A percentile compares a stretch with the other conserved stretches of the same genome.
Conservation (phyloP, 1,140 invertebrate species). For the Bacillus rossius region DNA sequence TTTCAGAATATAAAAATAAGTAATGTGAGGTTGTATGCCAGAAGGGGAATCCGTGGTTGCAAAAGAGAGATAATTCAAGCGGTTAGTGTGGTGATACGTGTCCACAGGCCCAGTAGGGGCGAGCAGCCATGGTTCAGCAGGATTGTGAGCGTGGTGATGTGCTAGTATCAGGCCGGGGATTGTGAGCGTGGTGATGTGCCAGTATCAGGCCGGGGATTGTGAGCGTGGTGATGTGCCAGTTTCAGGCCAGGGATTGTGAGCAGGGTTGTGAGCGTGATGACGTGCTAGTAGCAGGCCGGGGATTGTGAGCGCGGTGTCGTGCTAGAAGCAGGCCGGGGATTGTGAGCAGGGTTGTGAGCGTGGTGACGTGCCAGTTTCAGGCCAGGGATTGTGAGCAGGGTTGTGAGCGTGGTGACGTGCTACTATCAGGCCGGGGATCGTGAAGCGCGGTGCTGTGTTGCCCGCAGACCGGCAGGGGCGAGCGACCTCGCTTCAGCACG, state of each 20-base stretch:
- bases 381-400: too few relatives aligned
- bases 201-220: constrained; percentile 69
- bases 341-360: too few relatives aligned
- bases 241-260: constrained; percentile 27
- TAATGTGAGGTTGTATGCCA: too few relatives aligned
- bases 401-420: too few relatives aligned
- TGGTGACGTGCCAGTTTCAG: too few relatives aligned
- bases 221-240: constrained; percentile 76
- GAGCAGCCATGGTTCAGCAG: constrained; percentile 74
- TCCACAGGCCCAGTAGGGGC: constrained; percentile 19
- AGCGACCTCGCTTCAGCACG: constrained; percentile 77
- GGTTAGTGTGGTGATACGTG: too few relatives aligned
- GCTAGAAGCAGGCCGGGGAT: too few relatives aligned
- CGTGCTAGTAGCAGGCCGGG: constrained; percentile 67
- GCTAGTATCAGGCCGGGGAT: constrained; percentile 62
- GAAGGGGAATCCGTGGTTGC: too few relatives aligned
- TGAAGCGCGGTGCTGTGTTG: background rate
- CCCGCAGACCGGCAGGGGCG: constrained; percentile 25
- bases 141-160: constrained; percentile 69
- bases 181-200: constrained; percentile 79
- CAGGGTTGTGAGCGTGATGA: constrained; percentile 46
- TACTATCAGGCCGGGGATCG: too few relatives aligned
- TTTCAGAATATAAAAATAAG: too few relatives aligned
- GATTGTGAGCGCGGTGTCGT: too few relatives aligned
- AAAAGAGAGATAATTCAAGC: too few relatives aligned